Conservation (phyloP, 2,888 invertebrate genomes). For the Elaeidobius kamerunicus region DNA sequence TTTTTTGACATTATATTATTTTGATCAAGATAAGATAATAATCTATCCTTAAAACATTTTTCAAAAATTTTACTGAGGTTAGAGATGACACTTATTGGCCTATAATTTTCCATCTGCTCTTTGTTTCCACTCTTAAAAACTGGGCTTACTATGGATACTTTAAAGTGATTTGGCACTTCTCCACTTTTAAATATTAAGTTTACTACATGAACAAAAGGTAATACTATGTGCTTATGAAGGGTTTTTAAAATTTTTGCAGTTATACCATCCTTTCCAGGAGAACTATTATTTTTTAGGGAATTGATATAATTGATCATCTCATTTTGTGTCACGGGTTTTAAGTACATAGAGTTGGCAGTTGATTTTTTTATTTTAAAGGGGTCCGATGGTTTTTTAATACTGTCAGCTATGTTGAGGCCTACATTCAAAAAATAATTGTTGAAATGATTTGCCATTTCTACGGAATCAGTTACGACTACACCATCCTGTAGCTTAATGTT, state of each 20-base stretch:
- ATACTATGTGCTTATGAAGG: neutral
- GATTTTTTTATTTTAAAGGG: neutral
- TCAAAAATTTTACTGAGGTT: no score
- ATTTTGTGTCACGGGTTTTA: neutral
- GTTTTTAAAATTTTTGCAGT: neutral
- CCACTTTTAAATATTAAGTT: neutral
- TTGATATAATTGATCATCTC: neutral
- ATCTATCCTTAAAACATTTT: no score
- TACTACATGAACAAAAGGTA: neutral
- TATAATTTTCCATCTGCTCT: neutral
- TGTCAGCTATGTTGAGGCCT: neutral
- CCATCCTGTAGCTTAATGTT: no score
- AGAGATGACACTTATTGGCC: constrained; percentile 1
- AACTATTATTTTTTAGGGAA: neutral
- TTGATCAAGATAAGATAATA: no score
- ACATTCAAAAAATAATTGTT: neutral
- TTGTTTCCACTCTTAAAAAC: constrained; percentile 1
- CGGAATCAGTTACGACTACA: neutral
- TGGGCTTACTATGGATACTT: neutral
- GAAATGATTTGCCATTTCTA: neutral
- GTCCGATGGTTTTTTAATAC: neutral
- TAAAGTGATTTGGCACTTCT: neutral
- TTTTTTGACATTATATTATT: no score
- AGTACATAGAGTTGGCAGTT: neutral
- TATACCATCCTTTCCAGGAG: neutral